phyloP scores from a whole-genome alignment of 2,113 vertebrate species.

The Catagonus wagneri region DNA sequence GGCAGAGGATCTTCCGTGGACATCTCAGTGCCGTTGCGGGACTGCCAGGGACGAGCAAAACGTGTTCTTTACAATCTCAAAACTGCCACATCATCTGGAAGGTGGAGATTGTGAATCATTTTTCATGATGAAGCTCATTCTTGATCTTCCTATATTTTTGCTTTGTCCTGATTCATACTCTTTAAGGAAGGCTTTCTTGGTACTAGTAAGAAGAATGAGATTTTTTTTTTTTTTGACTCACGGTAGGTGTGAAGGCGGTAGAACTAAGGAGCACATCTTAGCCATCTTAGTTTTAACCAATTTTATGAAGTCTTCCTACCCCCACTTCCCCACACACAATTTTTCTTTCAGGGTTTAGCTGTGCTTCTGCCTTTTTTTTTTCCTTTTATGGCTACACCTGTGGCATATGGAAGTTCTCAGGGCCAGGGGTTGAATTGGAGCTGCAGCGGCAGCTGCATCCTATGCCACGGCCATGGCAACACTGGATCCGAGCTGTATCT shows the following conservation, averaged over 20 bases:
- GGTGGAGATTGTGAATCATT: neutral
- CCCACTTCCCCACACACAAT: neutral
- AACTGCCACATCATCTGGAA: neutral
- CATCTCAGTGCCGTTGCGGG: neutral
- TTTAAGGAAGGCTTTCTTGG: neutral
- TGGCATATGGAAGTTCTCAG: too few relatives aligned
- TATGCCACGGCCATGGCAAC: too few relatives aligned
- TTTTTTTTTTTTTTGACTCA: neutral
- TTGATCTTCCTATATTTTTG: neutral
- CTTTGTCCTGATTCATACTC: neutral
- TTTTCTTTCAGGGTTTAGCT: neutral
- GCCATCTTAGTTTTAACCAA: neutral
- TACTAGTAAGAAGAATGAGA: neutral
- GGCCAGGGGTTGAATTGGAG: too few relatives aligned
- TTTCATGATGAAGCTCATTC: neutral
- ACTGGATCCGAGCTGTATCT: too few relatives aligned
- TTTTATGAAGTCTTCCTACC: neutral
- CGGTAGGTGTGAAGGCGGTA: neutral
- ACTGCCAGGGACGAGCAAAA: neutral
- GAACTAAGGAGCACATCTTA: neutral
- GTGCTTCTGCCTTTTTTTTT: neutral
- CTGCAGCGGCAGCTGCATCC: too few relatives aligned
- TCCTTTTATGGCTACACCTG: too few relatives aligned
- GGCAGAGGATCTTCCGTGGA: conserved; percentile 30
- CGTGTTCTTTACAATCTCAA: neutral